Base-by-base conservation (phyloP, 1,140 invertebrate species). In the Phymorhynchus buccinoides region DNA sequence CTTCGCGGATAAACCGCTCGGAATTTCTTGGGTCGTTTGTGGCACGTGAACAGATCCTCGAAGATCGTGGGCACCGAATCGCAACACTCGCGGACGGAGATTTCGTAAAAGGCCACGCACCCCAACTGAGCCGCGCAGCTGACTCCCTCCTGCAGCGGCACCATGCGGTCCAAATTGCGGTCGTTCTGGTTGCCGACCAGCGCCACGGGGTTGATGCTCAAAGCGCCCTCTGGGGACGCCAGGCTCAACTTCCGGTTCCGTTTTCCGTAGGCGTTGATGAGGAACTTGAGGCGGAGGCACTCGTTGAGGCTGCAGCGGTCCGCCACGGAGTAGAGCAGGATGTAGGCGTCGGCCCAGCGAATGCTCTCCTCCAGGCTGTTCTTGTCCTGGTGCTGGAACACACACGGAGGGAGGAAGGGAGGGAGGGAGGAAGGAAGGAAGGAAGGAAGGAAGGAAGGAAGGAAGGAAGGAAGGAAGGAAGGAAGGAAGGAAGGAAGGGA, bases 301-400 rank as follows among this genome's bases (percentile, higher is more conserved):
- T 96, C 96, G 84, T 95, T 94, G 92, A 98, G 97, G n/a, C 97
- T 97, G 80, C 95, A 95, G 68, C 97, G 94, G 92, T 98, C 97
- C 0, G 96, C 98, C 89, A 98, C 97, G 32, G 97, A 97, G 93
- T 98, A 98, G 18, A 98, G 96, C 27, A 98, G 94, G 48, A 97
- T 94, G 44, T 97, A 94, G 0, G 96, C 97, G 92, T 98, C 97
- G 0, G 97, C 97, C 97, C 96, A 97, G 42, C 96, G 94, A 41
- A 97, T 96, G 89, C 97, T 96, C 22, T 95, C 95, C 91, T 97
- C 96, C 94, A 68, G 95, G 95, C 9, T 96, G 32, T 66, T 96
- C 77, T 96, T 91, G 85, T 97, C 96, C 91, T 96, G 96, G 80
- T 97, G 86, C 3, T 86, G 83, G 18, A 75, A 87, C 18, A 81